Percentiles rank a stretch among this genome's conserved stretches.
Conservation (phyloP, 2,113 vertebrate species). For the Tauraco erythrolophus region DNA sequence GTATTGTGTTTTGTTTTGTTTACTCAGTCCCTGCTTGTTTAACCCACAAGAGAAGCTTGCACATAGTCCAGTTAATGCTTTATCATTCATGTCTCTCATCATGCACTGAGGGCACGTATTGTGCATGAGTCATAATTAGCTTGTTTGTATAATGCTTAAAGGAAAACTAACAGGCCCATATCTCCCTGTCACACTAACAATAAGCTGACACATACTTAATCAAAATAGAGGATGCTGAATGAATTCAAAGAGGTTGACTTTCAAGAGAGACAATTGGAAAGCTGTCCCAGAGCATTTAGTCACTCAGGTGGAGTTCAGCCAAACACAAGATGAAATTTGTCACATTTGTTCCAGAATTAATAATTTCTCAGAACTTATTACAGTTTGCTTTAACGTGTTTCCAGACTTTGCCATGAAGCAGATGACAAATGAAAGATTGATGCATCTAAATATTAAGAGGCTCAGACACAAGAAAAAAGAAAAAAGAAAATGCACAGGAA, state of each 20-base stretch:
- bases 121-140: constrained; percentile 65
- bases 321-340: constrained; percentile 30
- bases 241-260: constrained; percentile 53
- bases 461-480: not conserved
- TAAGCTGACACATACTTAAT: constrained; percentile 71
- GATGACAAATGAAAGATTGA: not conserved
- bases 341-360: not conserved
- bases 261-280: constrained; percentile 39
- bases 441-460: not conserved
- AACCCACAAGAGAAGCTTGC: not conserved
- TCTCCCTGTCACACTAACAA: constrained; percentile 55
- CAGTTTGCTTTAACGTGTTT: not conserved
- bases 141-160: constrained; percentile 67
- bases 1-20: not conserved
- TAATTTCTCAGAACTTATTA: constrained; percentile 46
- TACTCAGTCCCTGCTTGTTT: not conserved
- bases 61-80: constrained; percentile 36
- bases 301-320: constrained; percentile 46
- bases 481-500: not conserved
- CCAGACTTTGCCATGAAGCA: not conserved
- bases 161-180: constrained; percentile 72
- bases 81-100: constrained; percentile 22
- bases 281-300: constrained; percentile 24
- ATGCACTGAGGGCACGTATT: not conserved
- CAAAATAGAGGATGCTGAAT: constrained; percentile 64